These are phyloP conservation scores for Lydus trimaculatus DNA, from an alignment of 2,888 invertebrate species.

Conservation along the genomic window DNA sequence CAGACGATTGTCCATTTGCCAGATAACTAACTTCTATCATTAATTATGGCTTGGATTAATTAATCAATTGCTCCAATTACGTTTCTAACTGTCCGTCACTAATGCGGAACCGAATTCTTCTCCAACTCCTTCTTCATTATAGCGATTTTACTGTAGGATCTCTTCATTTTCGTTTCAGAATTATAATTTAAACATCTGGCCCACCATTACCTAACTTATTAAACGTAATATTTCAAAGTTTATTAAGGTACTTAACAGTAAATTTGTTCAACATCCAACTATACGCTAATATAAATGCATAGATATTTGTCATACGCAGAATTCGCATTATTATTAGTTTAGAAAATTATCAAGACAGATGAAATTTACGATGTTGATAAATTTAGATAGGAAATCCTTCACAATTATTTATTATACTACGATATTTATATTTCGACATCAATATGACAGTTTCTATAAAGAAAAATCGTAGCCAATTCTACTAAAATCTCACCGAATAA, in stretches of 20 bases:
- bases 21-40: conserved; percentile 30
- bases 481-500: background rate
- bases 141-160: no score
- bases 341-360: background rate
- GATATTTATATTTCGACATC: no score
- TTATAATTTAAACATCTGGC: conserved; percentile 28
- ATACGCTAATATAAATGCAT: background rate
- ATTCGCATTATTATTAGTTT: background rate
- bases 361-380: background rate
- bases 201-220: conserved; percentile 24
- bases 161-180: conserved; percentile 20
- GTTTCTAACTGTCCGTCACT: conserved; percentile 18
- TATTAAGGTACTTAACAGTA: conserved; percentile 27
- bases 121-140: background rate
- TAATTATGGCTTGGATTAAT: conserved; percentile 36
- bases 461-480: background rate
- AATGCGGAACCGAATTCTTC: conserved; percentile 11
- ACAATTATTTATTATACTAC: no score
- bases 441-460: no score
- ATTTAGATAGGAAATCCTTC: no score
- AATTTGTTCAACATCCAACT: conserved; percentile 23
- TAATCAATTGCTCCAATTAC: conserved; percentile 42
- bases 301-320: background rate
- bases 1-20: conserved; percentile 25
- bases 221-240: conserved; percentile 30